Percentiles rank a stretch among this genome's conserved stretches.
phyloP scores from a whole-genome alignment of 2,797 vertebrate genomes.

The Sternotherus odoratus region DNA sequence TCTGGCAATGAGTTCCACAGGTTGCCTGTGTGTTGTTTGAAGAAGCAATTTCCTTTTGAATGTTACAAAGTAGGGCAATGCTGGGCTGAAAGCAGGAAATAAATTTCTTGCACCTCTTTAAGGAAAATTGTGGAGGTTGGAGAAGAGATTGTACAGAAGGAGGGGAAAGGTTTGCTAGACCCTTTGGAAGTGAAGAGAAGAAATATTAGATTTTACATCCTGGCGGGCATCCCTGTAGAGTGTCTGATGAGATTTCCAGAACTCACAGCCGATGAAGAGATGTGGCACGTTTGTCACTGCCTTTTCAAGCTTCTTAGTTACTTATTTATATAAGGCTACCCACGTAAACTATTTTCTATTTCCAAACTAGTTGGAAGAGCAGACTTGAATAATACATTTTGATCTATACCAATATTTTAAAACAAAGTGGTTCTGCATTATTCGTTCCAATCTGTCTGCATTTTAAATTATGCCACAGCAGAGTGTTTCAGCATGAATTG shows the following conservation, averaged over 20 bases:
- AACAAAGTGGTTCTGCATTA: constrained; percentile 59
- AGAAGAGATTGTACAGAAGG: background rate
- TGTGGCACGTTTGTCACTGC: background rate
- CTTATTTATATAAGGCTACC: constrained; percentile 46
- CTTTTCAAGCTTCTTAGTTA: constrained; percentile 28
- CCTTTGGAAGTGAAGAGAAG: background rate
- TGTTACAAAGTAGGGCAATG: background rate
- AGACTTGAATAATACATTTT: constrained; percentile 69
- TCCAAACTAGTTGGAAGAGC: constrained; percentile 38
- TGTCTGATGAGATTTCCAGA: constrained; percentile 28
- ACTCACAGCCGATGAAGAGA: background rate
- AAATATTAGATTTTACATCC: background rate
- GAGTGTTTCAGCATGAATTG: constrained; percentile 60
- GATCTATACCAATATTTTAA: constrained; percentile 62
- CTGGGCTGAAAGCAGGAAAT: background rate
- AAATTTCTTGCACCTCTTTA: background rate
- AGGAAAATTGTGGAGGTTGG: background rate
- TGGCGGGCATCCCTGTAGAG: background rate
- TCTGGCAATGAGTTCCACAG: background rate
- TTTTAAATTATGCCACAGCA: constrained; percentile 41
- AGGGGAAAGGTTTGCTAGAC: background rate
- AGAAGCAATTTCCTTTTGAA: background rate
- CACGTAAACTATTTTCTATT: constrained; percentile 43
- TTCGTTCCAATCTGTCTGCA: constrained; percentile 65
- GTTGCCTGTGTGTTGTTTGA: background rate